These are phyloP conservation scores for Falco novaeseelandiae DNA, from an alignment of 2,797 vertebrate species.

Conservation along the genomic window DNA sequence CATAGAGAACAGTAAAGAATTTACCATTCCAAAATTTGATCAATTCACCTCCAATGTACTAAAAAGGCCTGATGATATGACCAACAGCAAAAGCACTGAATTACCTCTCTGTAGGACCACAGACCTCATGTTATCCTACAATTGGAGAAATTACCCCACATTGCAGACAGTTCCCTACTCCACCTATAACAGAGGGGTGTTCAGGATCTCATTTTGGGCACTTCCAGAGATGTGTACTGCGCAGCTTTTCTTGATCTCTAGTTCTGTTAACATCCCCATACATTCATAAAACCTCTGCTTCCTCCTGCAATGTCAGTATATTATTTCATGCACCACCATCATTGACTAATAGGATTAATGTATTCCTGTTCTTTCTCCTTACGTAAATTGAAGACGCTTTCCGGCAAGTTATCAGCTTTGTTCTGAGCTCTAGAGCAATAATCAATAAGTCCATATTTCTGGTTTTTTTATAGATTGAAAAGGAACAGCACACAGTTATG, in stretches of 20 bases:
- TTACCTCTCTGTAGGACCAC: neutral
- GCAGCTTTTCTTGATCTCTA: neutral
- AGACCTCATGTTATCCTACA: neutral
- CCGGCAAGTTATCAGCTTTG: conserved; percentile 3
- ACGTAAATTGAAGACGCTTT: neutral
- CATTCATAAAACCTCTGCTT: neutral
- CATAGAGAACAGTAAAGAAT: neutral
- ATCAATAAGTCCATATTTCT: neutral
- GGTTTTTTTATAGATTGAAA: neutral
- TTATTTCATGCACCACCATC: neutral
- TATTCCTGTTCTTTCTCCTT: conserved; percentile 8
- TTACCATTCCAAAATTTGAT: neutral
- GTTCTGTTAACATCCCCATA: neutral
- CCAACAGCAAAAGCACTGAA: neutral
- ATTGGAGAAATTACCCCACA: neutral
- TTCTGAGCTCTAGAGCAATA: neutral
- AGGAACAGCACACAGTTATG: neutral
- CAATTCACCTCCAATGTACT: neutral
- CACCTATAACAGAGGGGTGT: neutral
- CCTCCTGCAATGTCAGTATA: neutral
- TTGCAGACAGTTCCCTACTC: neutral
- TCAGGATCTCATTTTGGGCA: neutral
- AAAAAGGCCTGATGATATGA: neutral
- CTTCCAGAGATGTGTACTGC: neutral
- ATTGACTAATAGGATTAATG: conserved; percentile 11